Evolutionary conservation across 2,113 vertebrate species (phyloP), one percentile per base, ranked within the genome.

Genomic region (Trachemys scripta): DNA sequence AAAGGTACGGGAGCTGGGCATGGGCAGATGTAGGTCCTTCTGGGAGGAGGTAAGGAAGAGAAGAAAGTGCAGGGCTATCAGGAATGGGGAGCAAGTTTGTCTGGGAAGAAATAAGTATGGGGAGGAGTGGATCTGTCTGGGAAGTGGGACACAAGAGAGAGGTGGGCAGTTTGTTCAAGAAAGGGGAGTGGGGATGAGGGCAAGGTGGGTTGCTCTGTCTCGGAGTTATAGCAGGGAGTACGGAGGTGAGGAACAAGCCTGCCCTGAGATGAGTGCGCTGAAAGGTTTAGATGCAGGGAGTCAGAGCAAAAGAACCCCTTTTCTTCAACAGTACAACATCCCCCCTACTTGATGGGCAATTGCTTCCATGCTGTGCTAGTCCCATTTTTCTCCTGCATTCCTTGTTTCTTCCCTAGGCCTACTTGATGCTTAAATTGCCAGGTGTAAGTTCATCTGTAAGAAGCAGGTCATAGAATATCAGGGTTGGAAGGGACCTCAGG

Each of bases 201-300:
- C 49, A 95, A 91, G 25, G 7, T 25, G 57, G 88, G 62, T 29
- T 81, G 81, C 27, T 89, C 62, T 89, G 42, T 51, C 65, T 93
- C 16, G 76, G 93, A 87, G 27, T 42, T 81, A 62, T 8, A 89
- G 84, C 84, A 94, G 84, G 7, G 83, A 57, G 86, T n/a, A 42
- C 80, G 38, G n/a, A 57, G 82, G 25, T 65, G 56, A 57, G 82
- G 75, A 92, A 93, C 89, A 95, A 95, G n/a, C 62, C 57, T 62
- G 81, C 16, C 62, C 13, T n/a, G 62, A 35, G 29, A 65, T 65
- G 62, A 65, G 16, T 5, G 4, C 16, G 19, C 27, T 65, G 35
- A 35, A 35, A 65, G 3, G 76, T n/a, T 72, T 76, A 2, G 8
- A 6, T 95, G 90, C 42, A 82, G 85, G 45, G 7, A 90, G 42